Evolutionary conservation across 2,888 invertebrate genomes (phyloP), one percentile per base, ranked within the genome.

Genomic region (Lepidochrysops patricia): DNA sequence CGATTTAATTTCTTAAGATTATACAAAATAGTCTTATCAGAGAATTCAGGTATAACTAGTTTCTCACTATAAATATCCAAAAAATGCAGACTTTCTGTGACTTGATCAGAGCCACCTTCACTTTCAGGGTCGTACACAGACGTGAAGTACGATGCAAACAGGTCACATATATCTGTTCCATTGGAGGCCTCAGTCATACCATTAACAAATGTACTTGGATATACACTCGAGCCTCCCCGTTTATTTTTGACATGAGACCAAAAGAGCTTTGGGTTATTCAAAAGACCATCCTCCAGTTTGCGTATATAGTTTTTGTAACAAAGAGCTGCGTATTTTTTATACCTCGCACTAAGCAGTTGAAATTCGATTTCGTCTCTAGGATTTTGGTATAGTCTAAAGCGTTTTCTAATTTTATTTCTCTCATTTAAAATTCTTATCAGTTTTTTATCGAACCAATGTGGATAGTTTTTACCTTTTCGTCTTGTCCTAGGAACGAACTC

Each of bases 401-500:
- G 27, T 23, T 13, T 29, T 12, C n/a, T 49, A 12, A 58, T 29
- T 32, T 29, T 27, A 27, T 48, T 19, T 34, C 49, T 58, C 25
- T 58, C 58, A 34, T 50, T 58, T 29, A 58, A 23, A 4, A 26
- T 23, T 27, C 58, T 25, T n/a, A 23, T 58, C 1, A 58, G 13
- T 3, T 26, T 12, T 43, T n/a, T 2, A 27, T 26, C 23, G 43
- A 57, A 57, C 57, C 43, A 57, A 6, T 13, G 37, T 13, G 57
- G 57, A 43, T n/a, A 57, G 7, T n/a, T 2, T 23, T 57, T 43
- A 4, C 4, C 9, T 12, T 9, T 48, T 9, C 4, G 37, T 13
- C 13, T 37, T 0, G 4, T 2, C n/a, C 23, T 19, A 3, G 57
- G 57, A 13, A 43, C 57, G 43, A 26, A 23, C 15, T 43, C n/a